Evolutionary conservation across 2,113 vertebrate genomes (phyloP).

Genomic region (Brachyhypopomus gauderio): DNA sequence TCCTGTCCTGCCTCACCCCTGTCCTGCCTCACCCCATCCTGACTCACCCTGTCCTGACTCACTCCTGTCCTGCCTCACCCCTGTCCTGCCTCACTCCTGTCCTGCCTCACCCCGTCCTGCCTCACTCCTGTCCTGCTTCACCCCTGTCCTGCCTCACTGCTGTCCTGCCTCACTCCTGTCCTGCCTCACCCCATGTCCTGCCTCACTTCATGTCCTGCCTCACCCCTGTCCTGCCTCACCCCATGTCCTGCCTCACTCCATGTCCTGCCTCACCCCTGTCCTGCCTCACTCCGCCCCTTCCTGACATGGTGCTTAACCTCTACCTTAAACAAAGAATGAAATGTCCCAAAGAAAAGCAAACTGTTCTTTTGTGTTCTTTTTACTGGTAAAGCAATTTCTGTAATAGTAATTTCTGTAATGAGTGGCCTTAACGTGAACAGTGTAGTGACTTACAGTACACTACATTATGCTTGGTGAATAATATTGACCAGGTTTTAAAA

Average conservation of each 20-base stretch:
- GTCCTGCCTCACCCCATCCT: background rate
- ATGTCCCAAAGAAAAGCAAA: background rate
- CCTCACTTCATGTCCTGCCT: background rate
- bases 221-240: background rate
- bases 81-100: no score
- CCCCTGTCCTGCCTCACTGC: no score
- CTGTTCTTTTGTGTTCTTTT: background rate
- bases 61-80: no score
- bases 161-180: no score
- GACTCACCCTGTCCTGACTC: background rate
- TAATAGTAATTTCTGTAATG: no score
- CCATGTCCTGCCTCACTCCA: background rate
- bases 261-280: background rate
- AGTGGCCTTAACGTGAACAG: no score
- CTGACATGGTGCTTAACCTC: background rate
- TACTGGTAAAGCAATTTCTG: no score
- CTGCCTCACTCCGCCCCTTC: no score
- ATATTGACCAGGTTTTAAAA: background rate
- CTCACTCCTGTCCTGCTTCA: conserved; percentile 5
- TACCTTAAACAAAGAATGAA: background rate
- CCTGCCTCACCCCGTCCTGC: background rate
- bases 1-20: no score
- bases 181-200: background rate
- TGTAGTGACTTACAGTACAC: background rate
- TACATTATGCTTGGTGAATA: conserved; percentile 1